Conservation (phyloP, 2,113 vertebrate species). For the Crypturellus undulatus region DNA sequence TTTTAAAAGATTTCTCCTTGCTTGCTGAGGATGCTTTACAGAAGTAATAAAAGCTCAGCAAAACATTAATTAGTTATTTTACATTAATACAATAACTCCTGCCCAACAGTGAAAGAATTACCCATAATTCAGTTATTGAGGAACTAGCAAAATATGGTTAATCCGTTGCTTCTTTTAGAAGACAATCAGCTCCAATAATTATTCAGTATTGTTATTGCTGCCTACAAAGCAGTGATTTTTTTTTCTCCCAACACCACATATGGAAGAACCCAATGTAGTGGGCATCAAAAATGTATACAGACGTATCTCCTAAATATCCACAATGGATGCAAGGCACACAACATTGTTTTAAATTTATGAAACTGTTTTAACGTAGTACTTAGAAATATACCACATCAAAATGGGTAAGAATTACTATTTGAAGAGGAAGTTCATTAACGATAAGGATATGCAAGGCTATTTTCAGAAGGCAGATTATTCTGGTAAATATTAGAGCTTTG, state of each 20-base stretch:
- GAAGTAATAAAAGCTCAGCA: background rate
- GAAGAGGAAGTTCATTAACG: background rate
- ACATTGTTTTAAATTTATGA: background rate
- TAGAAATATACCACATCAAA: background rate
- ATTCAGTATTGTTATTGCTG: conserved; percentile 30
- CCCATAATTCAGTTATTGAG: background rate
- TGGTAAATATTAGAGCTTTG: conserved; percentile 78
- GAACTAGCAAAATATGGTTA: conserved; percentile 19
- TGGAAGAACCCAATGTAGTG: conserved; percentile 27
- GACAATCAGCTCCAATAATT: conserved; percentile 17
- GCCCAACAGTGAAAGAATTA: conserved; percentile 38
- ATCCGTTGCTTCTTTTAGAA: conserved; percentile 26
- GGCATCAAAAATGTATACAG: conserved; percentile 56
- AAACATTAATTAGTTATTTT: conserved; percentile 26
- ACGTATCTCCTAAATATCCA: background rate
- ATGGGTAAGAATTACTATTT: background rate
- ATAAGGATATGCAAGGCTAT: background rate
- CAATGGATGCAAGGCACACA: conserved; percentile 28
- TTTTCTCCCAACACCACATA: background rate
- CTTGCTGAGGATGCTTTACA: background rate
- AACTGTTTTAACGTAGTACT: background rate
- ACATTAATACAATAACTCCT: background rate
- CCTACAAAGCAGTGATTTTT: conserved; percentile 29
- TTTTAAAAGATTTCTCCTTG: background rate
- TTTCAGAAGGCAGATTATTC: background rate